Evolutionary conservation across 2,113 vertebrate genomes (phyloP).

Genomic region (Vanacampus margaritifer): DNA sequence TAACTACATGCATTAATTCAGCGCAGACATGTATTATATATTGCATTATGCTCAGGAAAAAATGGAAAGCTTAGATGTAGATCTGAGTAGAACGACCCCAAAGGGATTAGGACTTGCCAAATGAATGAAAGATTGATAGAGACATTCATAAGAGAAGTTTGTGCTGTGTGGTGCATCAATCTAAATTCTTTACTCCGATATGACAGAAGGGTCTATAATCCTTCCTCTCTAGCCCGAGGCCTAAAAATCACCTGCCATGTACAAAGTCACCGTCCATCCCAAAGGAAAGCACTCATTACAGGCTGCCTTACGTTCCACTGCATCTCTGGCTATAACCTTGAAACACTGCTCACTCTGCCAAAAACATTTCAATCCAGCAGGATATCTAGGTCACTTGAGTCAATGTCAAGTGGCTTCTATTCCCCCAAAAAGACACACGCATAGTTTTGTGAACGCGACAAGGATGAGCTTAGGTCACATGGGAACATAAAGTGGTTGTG

Average conservation of each 20-base stretch:
- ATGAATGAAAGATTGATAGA: slow-evolving; percentile 2
- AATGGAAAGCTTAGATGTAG: background rate
- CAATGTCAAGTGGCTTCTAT: slow-evolving; percentile 49
- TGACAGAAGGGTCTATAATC: slow-evolving; percentile 47
- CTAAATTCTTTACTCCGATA: slow-evolving; percentile 40
- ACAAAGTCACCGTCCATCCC: slow-evolving; percentile 68
- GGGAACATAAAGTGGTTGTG: slow-evolving; percentile 7
- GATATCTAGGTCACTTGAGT: slow-evolving; percentile 55
- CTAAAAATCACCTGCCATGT: slow-evolving; percentile 63
- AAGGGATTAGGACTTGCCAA: background rate
- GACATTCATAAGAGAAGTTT: slow-evolving; percentile 6
- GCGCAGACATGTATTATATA: background rate
- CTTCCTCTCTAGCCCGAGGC: slow-evolving; percentile 41
- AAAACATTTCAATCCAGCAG: slow-evolving; percentile 55
- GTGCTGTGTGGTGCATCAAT: slow-evolving; percentile 24
- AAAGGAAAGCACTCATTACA: slow-evolving; percentile 66
- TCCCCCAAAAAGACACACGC: slow-evolving; percentile 27
- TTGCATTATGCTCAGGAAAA: background rate
- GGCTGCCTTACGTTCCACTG: slow-evolving; percentile 60
- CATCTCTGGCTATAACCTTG: slow-evolving; percentile 61
- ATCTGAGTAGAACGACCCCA: background rate
- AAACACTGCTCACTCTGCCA: slow-evolving; percentile 66
- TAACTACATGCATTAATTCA: background rate
- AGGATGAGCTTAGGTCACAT: slow-evolving; percentile 25
- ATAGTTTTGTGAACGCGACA: slow-evolving; percentile 25